phyloP scores from a whole-genome alignment of 2,888 invertebrate genomes.

The Spisula solida region DNA sequence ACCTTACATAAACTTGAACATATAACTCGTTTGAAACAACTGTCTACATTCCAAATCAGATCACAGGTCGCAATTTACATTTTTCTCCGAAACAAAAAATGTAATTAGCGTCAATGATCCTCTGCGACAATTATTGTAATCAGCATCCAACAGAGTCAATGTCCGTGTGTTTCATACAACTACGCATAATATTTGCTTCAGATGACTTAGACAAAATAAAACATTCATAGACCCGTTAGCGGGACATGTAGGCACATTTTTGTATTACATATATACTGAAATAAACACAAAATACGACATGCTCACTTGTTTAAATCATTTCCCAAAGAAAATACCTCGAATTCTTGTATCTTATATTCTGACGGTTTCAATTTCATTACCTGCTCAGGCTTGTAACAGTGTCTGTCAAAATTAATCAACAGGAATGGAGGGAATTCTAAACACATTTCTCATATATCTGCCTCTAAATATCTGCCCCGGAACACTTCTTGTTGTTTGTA shows the following conservation, averaged over 20 bases:
- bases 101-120: not conserved
- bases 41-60: too few species aligned
- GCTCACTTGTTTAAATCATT: conserved; percentile 17
- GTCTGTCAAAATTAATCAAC: conserved; percentile 57
- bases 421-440: conserved; percentile 31
- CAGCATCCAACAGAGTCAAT: not conserved
- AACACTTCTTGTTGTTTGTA: not conserved
- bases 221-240: too few species aligned
- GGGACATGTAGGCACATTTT: not conserved
- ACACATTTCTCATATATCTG: conserved; percentile 43
- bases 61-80: too few species aligned
- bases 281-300: not conserved
- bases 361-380: conserved; percentile 49
- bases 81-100: not conserved
- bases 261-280: not conserved
- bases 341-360: conserved; percentile 21
- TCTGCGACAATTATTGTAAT: not conserved
- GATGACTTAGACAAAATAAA: too few species aligned
- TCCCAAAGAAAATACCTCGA: conserved; percentile 26
- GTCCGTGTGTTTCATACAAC: not conserved
- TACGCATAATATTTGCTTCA: too few species aligned
- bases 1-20: too few species aligned
- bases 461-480: not conserved
- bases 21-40: too few species aligned
- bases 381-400: conserved; percentile 32